Base-by-base conservation (phyloP, 2,888 invertebrate species). In the Agrochola lota region DNA sequence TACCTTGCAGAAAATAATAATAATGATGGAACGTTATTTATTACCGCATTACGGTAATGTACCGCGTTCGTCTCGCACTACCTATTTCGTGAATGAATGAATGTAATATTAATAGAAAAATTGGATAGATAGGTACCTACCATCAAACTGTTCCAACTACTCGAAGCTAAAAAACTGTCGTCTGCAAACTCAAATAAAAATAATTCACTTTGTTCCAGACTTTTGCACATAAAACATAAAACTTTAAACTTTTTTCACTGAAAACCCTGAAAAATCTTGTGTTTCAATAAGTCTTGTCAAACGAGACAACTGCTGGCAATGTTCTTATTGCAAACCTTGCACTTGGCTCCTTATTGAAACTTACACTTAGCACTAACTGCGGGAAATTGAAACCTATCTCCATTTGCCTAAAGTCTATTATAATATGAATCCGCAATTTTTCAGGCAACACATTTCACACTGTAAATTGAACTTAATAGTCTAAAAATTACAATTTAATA, bases 261-360 rank as follows among this genome's bases (percentile, higher is more conserved):
- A 77, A 81, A 81, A 78, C 63, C 57, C 66, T 71, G 77, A 78
- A 74, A 73, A 71, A 77, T 74, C 73, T 40, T 80, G 78, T 83
- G 80, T 85, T 85, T 83, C 81, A 88, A 86, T 88, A 89, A 85
- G 78, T 85, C 78, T 85, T 85, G 77, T 77, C 84, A 82, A 85
- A 77, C 78, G 78, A 75, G 79, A 85, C 80, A 82, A 87, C 71
- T 79, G 85, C 83, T 83, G 69, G 70, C 77, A 68, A 76, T 79
- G 66, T 71, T 78, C 85, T 81, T 85, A 87, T 80, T 89, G 88
- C 87, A 75, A 74, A 66, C 80, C 72, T 67, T 81, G 83, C 84
- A 87, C 76, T 85, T 79, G 80, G 69, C 73, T 67, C 55, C 75
- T 85, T 88, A 85, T 87, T 88, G 89, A 83, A 84, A 79, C 57